Evolutionary conservation across 2,888 invertebrate genomes (phyloP).

Genomic region (Pherbina coryleti): DNA sequence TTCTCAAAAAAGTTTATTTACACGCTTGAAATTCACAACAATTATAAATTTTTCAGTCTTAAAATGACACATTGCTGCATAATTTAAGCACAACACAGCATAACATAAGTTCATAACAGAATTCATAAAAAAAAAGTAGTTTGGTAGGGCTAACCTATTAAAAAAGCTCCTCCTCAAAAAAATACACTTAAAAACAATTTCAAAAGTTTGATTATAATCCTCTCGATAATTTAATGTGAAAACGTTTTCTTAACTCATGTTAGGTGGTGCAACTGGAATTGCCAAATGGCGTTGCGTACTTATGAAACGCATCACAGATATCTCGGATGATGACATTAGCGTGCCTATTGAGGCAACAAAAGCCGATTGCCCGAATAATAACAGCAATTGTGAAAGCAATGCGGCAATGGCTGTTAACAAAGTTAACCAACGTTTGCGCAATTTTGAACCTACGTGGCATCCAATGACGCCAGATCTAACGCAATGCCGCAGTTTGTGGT

Average conservation of each 20-base stretch:
- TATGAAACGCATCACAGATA: constrained; percentile 58
- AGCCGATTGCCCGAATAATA: constrained; percentile 48
- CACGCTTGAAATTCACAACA: no score
- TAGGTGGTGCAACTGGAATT: constrained; percentile 83
- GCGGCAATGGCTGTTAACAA: constrained; percentile 51
- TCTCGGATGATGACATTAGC: constrained; percentile 52
- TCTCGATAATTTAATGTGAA: neutral
- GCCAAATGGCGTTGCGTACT: constrained; percentile 85
- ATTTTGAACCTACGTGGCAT: constrained; percentile 76
- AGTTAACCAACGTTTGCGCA: constrained; percentile 58
- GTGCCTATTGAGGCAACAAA: neutral
- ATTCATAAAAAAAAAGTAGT: no score
- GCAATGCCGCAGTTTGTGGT: constrained; percentile 89
- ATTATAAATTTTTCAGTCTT: no score
- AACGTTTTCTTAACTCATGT: neutral
- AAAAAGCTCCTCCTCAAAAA: no score
- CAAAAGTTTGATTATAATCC: no score
- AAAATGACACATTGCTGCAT: no score
- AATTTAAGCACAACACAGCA: no score
- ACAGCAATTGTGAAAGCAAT: constrained; percentile 56
- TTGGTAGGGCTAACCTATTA: no score
- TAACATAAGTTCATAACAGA: no score
- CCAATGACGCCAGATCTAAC: constrained; percentile 86
- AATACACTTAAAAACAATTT: no score
- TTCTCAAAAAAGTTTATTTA: no score